These are phyloP conservation scores for Cactoblastis cactorum DNA, from an alignment of 2,888 invertebrate species.

Conservation along the genomic window DNA sequence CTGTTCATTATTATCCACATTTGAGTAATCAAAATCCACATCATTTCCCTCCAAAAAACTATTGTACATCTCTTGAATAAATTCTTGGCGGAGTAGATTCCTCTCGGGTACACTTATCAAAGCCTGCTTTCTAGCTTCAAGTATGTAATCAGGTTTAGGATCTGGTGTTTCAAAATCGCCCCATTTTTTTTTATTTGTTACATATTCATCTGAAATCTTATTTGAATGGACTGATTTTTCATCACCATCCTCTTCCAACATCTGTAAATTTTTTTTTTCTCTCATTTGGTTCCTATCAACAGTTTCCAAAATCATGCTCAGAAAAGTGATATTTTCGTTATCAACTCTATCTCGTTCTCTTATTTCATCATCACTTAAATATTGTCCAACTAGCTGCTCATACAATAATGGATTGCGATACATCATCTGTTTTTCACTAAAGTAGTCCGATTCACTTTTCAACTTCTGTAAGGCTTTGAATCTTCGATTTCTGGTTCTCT, in stretches of 20 bases:
- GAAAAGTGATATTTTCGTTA: slow-evolving; percentile 80
- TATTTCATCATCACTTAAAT: slow-evolving; percentile 88
- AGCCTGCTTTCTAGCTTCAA: slow-evolving; percentile 46
- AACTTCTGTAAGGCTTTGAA: slow-evolving; percentile 89
- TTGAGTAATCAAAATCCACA: slow-evolving; percentile 88
- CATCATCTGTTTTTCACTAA: slow-evolving; percentile 96
- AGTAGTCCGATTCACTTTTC: slow-evolving; percentile 86
- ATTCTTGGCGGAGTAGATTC: slow-evolving; percentile 86
- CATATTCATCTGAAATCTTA: slow-evolving; percentile 18
- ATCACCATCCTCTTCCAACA: slow-evolving; percentile 77
- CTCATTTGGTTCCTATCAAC: slow-evolving; percentile 86
- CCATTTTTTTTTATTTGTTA: slow-evolving; percentile 55
- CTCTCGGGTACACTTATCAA: slow-evolving; percentile 80
- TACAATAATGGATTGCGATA: slow-evolving; percentile 93
- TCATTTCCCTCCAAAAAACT: slow-evolving; percentile 91
- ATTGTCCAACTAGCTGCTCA: slow-evolving; percentile 93
- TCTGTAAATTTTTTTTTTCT: slow-evolving; percentile 80
- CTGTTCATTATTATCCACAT: slow-evolving; percentile 88
- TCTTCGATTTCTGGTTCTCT: slow-evolving; percentile 87
- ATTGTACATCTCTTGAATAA: slow-evolving; percentile 90
- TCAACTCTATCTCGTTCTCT: slow-evolving; percentile 81
- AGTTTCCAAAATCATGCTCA: slow-evolving; percentile 88
- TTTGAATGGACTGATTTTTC: slow-evolving; percentile 33
- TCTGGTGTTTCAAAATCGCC: slow-evolving; percentile 78
- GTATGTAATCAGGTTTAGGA: slow-evolving; percentile 44